Conservation (phyloP, 2,113 vertebrate genomes). For the Ophiodon elongatus region DNA sequence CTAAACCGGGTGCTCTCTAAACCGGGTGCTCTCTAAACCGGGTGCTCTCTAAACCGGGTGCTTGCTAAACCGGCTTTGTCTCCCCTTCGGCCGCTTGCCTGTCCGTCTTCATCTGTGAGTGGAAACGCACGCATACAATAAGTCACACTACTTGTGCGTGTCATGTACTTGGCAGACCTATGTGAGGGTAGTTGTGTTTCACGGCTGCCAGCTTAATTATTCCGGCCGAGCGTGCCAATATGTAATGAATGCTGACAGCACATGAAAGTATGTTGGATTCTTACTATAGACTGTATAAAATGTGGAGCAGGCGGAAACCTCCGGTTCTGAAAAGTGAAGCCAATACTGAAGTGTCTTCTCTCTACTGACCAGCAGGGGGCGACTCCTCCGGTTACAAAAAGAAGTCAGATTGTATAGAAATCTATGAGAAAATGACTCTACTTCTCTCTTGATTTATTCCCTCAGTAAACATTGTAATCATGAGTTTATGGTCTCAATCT, state of each 20-base stretch:
- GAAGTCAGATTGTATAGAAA: too few relatives aligned
- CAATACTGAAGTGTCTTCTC: neutral
- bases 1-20: neutral
- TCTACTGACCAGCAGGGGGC: neutral
- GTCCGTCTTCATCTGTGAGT: constrained; percentile 3
- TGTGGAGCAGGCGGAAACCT: neutral
- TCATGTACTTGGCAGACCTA: constrained; percentile 4
- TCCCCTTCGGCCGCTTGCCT: neutral
- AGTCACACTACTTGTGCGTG: constrained; percentile 11
- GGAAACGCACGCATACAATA: constrained; percentile 15
- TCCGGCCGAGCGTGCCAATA: neutral
- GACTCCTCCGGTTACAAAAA: too few relatives aligned
- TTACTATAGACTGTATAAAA: neutral
- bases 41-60: constrained; percentile 2
- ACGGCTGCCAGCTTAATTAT: constrained; percentile 12
- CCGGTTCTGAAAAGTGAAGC: too few relatives aligned
- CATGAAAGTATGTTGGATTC: neutral
- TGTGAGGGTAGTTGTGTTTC: constrained; percentile 14
- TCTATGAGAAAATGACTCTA: too few relatives aligned
- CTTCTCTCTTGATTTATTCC: neutral
- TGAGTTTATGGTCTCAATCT: too few relatives aligned
- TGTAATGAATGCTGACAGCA: constrained; percentile 18
- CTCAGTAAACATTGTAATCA: neutral
- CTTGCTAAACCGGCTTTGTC: constrained; percentile 12
- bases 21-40: neutral